phyloP scores from a whole-genome alignment of 2,797 vertebrate genomes.

The Ctenopoma kingsleyae region DNA sequence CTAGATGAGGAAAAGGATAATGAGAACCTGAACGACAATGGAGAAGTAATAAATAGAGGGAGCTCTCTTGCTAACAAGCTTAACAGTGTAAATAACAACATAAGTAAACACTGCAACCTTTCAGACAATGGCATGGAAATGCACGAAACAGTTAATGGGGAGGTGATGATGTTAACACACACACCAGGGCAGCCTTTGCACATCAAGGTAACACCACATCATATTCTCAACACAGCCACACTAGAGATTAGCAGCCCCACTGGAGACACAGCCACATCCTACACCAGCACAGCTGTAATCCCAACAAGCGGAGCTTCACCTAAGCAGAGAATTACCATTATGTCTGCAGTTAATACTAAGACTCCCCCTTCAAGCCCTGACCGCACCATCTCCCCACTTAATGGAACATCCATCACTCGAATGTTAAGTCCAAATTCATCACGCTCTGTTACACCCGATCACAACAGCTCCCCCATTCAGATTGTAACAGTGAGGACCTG shows the following conservation, averaged over 20 bases:
- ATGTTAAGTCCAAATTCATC: conserved; percentile 88
- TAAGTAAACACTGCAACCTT: conserved; percentile 84
- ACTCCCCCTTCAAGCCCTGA: conserved; percentile 83
- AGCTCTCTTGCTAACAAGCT: conserved; percentile 82
- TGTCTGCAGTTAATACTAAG: conserved; percentile 86
- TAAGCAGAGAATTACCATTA: conserved; percentile 96
- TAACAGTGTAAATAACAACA: conserved; percentile 83
- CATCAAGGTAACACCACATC: conserved; percentile 96
- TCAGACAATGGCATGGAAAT: conserved; percentile 86
- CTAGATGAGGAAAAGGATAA: conserved; percentile 84
- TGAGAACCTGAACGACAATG: conserved; percentile 83
- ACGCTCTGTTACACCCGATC: conserved; percentile 89
- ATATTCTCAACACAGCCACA: conserved; percentile 92
- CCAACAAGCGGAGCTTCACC: conserved; percentile 90
- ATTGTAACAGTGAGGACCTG: conserved; percentile 89
- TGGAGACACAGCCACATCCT: conserved; percentile 88
- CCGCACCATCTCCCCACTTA: conserved; percentile 85
- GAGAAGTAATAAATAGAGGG: conserved; percentile 81
- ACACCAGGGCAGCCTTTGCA: conserved; percentile 93
- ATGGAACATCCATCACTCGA: conserved; percentile 84
- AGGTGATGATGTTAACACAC: conserved; percentile 91
- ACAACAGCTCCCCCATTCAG: conserved; percentile 90
- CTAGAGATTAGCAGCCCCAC: conserved; percentile 94
- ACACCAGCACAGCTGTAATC: conserved; percentile 94
- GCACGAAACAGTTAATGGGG: conserved; percentile 86